Conservation (phyloP, 92 coral and sea anemone genomes). For the Epizoanthus ramosus region DNA sequence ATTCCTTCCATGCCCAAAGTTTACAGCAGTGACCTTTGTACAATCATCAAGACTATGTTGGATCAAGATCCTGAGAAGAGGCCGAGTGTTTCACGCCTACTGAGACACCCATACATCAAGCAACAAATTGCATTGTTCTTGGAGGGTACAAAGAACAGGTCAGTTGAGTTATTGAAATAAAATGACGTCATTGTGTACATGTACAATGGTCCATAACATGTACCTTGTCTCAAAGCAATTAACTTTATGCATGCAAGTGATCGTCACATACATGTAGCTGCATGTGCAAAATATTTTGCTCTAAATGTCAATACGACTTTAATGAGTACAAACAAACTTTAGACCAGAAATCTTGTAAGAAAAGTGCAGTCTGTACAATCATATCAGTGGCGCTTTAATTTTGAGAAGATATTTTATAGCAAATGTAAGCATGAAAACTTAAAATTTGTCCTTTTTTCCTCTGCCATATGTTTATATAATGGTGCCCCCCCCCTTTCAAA, state of each 20-base stretch:
- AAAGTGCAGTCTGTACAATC: too few relatives aligned
- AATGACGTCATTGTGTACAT: not conserved
- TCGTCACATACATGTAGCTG: too few relatives aligned
- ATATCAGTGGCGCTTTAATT: too few relatives aligned
- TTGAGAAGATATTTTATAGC: too few relatives aligned
- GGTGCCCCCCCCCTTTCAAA: too few relatives aligned
- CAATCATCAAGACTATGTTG: constrained; percentile 87
- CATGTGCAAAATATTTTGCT: too few relatives aligned
- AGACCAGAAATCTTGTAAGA: too few relatives aligned
- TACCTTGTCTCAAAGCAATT: not conserved
- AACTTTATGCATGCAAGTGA: not conserved
- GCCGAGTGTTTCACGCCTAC: constrained; percentile 90
- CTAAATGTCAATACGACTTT: too few relatives aligned
- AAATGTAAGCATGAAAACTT: too few relatives aligned
- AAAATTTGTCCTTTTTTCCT: too few relatives aligned
- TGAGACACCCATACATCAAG: constrained; percentile 91
- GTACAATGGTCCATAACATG: not conserved
- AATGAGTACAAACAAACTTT: too few relatives aligned
- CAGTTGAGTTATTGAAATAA: not conserved
- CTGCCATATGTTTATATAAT: too few relatives aligned
- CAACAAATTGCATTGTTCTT: constrained; percentile 93
- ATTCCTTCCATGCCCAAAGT: constrained; percentile 87
- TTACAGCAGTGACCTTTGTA: constrained; percentile 88
- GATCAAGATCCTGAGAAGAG: constrained; percentile 93
- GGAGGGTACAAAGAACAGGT: constrained; percentile 98